phyloP scores from a whole-genome alignment of 1,140 invertebrate genomes.

The Megathymus violae region DNA sequence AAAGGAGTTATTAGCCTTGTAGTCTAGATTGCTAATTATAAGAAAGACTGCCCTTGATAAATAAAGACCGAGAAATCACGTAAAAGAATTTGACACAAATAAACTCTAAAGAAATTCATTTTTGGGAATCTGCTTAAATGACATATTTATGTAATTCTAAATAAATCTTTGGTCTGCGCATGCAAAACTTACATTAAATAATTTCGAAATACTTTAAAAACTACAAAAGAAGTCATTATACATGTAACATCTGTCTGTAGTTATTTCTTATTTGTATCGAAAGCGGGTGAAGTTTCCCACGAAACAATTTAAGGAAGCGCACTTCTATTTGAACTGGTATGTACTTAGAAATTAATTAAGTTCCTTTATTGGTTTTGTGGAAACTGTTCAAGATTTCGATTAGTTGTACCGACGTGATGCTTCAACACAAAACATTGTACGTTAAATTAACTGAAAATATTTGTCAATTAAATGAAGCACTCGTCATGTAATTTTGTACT shows the following conservation, averaged over 20 bases:
- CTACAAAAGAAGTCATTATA: constrained; percentile 8
- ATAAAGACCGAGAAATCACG: too few relatives aligned
- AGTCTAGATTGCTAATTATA: too few relatives aligned
- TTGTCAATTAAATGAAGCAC: too few relatives aligned
- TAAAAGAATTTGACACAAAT: too few relatives aligned
- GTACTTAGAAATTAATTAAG: constrained; percentile 31
- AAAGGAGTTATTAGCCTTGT: too few relatives aligned
- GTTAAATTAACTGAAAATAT: neutral
- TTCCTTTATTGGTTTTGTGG: constrained; percentile 28
- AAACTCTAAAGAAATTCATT: too few relatives aligned
- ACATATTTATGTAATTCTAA: too few relatives aligned
- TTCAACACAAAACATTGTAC: too few relatives aligned
- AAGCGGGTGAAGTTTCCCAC: constrained; percentile 23
- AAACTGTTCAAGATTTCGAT: constrained; percentile 22
- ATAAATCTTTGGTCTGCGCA: too few relatives aligned
- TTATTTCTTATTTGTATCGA: constrained; percentile 1
- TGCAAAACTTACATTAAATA: neutral
- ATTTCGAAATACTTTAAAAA: neutral
- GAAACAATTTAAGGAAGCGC: constrained; percentile 33
- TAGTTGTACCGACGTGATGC: neutral
- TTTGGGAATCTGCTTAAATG: too few relatives aligned
- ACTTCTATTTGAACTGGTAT: constrained; percentile 20
- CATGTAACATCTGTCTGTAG: neutral
- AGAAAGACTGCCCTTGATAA: too few relatives aligned
- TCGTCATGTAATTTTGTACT: too few relatives aligned